phyloP scores from a whole-genome alignment of 2,888 invertebrate genomes.

The Auanema freiburgensis region DNA sequence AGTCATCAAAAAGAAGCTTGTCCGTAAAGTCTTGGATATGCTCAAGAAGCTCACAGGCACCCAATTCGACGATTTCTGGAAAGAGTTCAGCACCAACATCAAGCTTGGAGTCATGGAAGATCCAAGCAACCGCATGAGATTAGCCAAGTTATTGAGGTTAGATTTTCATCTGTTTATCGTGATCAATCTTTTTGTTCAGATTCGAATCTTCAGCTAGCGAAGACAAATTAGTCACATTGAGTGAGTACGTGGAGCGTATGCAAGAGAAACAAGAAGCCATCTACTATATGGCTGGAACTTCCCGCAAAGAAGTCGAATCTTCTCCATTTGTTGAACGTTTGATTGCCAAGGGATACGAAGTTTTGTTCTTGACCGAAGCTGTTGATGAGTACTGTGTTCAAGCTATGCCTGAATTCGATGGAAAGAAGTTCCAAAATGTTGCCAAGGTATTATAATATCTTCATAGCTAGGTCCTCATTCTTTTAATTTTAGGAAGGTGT shows the following conservation, averaged over 20 bases:
- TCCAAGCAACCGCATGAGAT: slow-evolving; percentile 88
- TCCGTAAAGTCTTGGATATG: slow-evolving; percentile 79
- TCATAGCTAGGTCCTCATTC: background rate
- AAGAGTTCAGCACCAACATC: slow-evolving; percentile 96
- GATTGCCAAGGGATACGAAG: slow-evolving; percentile 86
- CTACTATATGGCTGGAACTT: slow-evolving; percentile 91
- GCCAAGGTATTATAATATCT: slow-evolving; percentile 75
- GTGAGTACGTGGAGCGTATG: slow-evolving; percentile 91
- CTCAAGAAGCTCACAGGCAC: slow-evolving; percentile 90
- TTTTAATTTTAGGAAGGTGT: slow-evolving; percentile 72
- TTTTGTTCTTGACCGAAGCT: slow-evolving; percentile 85
- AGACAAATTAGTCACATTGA: slow-evolving; percentile 75
- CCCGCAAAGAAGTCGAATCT: slow-evolving; percentile 76
- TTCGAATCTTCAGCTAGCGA: slow-evolving; percentile 71
- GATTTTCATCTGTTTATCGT: slow-evolving; percentile 68
- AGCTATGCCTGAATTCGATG: slow-evolving; percentile 93
- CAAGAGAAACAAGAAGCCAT: slow-evolving; percentile 89
- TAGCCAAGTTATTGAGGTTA: slow-evolving; percentile 89
- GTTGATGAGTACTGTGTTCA: slow-evolving; percentile 97
- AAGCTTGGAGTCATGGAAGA: slow-evolving; percentile 97
- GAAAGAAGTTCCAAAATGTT: slow-evolving; percentile 98
- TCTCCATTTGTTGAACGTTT: slow-evolving; percentile 95
- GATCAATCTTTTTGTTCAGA: slow-evolving; percentile 21
- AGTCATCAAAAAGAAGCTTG: slow-evolving; percentile 96
- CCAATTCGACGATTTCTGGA: slow-evolving; percentile 92